Conservation (phyloP, 1,140 invertebrate species). For the Drosophila nigrodunni region DNA sequence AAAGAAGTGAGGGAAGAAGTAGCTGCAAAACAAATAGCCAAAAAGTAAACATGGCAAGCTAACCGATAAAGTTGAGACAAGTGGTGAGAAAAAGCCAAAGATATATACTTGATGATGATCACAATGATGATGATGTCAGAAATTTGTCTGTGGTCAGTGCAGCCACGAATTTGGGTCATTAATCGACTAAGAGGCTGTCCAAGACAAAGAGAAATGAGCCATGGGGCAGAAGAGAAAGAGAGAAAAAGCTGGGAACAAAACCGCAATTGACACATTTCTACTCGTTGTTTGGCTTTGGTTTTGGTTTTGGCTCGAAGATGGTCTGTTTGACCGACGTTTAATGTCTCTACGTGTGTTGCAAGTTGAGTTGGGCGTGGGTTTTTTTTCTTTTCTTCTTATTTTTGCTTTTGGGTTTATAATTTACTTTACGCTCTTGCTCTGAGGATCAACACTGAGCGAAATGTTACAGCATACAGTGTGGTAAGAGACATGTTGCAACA, state of each 20-base stretch:
- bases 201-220: background rate
- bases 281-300: conserved; percentile 15
- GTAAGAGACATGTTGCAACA: conserved; percentile 11
- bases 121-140: conserved; percentile 48
- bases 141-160: conserved; percentile 72
- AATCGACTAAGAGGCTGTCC: conserved; percentile 59
- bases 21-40: conserved; percentile 11
- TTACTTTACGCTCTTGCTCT: conserved; percentile 1
- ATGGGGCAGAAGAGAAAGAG: background rate
- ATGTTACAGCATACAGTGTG: conserved; percentile 19
- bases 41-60: conserved; percentile 21
- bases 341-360: conserved; percentile 22
- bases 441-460: conserved; percentile 18
- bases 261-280: conserved; percentile 46
- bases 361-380: conserved; percentile 18
- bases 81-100: conserved; percentile 8
- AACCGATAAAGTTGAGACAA: conserved; percentile 8
- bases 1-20: background rate
- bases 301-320: conserved; percentile 17
- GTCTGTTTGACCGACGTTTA: conserved; percentile 2
- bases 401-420: background rate
- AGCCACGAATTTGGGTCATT: conserved; percentile 70
- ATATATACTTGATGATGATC: background rate
- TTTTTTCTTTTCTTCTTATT: conserved; percentile 5
- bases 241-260: conserved; percentile 27